phyloP scores from a whole-genome alignment of 2,888 invertebrate species.

The Drosophila imparisetae region DNA sequence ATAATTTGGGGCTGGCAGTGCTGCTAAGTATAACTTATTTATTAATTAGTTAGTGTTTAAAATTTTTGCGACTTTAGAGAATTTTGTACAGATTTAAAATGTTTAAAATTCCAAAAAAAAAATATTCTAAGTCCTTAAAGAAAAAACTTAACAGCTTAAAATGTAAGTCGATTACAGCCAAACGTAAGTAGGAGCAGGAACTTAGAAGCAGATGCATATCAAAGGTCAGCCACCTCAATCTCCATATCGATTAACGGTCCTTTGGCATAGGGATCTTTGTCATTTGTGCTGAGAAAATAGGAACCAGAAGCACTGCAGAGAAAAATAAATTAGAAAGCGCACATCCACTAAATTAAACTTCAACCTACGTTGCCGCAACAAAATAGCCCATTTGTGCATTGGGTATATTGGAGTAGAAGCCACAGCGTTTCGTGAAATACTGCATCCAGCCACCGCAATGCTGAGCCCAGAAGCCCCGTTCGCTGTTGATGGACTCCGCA shows the following conservation, averaged over 20 bases:
- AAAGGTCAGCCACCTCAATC: constrained; percentile 51
- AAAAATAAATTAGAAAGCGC: background rate
- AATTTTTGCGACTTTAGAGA: too few relatives aligned
- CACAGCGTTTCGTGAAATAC: constrained; percentile 86
- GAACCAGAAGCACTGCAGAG: constrained; percentile 85
- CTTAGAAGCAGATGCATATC: background rate
- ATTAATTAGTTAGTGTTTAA: too few relatives aligned
- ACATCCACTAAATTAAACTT: constrained; percentile 18
- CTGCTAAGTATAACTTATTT: background rate
- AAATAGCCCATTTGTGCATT: constrained; percentile 86
- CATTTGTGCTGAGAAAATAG: constrained; percentile 85
- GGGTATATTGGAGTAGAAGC: constrained; percentile 49
- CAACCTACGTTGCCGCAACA: constrained; percentile 84
- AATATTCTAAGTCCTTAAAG: background rate
- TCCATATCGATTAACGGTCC: constrained; percentile 62
- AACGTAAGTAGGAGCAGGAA: background rate
- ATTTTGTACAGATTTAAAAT: background rate
- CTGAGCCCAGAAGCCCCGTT: constrained; percentile 86
- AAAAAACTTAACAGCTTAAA: background rate
- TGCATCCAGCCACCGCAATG: constrained; percentile 86
- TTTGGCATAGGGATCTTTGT: constrained; percentile 68
- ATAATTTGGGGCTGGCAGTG: background rate
- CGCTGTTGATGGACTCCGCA: constrained; percentile 86
- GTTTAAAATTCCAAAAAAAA: background rate
- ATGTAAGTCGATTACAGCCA: background rate